Conservation (phyloP, 2,888 invertebrate genomes). For the Ochropacha duplaris region DNA sequence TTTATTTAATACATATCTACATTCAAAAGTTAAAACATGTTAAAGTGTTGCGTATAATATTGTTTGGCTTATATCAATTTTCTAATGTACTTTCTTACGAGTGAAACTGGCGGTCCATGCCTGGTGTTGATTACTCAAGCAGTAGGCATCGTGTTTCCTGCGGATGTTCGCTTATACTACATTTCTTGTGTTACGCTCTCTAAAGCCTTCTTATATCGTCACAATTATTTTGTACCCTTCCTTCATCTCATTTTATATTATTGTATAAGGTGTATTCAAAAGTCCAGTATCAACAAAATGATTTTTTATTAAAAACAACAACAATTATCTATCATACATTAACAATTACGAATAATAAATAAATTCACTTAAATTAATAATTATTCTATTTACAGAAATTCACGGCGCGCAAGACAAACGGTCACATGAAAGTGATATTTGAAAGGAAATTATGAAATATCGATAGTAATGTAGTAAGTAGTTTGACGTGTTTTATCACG, state of each 20-base stretch:
- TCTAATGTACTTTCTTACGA: constrained; percentile 58
- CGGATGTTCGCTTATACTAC: constrained; percentile 15
- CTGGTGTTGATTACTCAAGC: constrained; percentile 55
- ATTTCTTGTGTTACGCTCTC: constrained; percentile 30
- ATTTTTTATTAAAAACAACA: constrained; percentile 56
- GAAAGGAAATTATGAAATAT: constrained; percentile 10
- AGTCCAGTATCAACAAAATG: constrained; percentile 21
- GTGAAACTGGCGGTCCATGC: constrained; percentile 59
- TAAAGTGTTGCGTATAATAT: not conserved
- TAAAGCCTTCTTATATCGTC: constrained; percentile 7
- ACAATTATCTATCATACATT: constrained; percentile 48
- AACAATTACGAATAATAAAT: constrained; percentile 69
- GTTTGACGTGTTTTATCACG: constrained; percentile 13
- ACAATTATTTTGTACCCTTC: not conserved
- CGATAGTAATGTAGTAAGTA: constrained; percentile 4
- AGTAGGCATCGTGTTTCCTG: constrained; percentile 49
- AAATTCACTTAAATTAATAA: constrained; percentile 57
- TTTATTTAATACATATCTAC: not conserved
- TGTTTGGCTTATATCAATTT: constrained; percentile 37
- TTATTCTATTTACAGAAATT: constrained; percentile 73
- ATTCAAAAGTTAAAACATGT: not conserved
- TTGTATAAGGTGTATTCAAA: not conserved
- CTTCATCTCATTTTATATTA: not conserved
- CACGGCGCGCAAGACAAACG: constrained; percentile 48
- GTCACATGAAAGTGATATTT: constrained; percentile 17